Evolutionary conservation across 2,113 vertebrate genomes (phyloP).

Genomic region (Aptenodytes patagonicus): DNA sequence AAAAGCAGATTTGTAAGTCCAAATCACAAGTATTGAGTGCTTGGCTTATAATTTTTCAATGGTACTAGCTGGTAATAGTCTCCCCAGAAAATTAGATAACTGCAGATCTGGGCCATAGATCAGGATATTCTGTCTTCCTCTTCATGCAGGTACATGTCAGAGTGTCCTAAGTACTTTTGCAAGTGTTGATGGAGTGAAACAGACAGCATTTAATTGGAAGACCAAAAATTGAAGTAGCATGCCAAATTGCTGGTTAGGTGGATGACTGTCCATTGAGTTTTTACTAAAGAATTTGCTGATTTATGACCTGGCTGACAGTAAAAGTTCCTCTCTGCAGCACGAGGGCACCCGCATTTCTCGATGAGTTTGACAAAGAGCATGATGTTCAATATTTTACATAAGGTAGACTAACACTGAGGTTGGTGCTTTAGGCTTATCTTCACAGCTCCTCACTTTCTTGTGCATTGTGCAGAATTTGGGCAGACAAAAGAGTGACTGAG

Average conservation of each 20-base stretch:
- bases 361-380: not conserved
- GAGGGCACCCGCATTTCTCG: rapidly evolving
- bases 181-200: not conserved
- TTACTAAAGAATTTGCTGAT: not conserved
- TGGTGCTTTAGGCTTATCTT: not conserved
- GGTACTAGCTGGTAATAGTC: not conserved
- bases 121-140: not conserved
- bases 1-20: not conserved
- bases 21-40: not conserved
- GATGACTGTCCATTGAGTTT: not conserved
- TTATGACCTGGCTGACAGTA: not conserved
- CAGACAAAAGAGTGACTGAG: not conserved
- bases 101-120: not conserved
- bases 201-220: not conserved
- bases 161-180: not conserved
- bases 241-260: not conserved
- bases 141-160: not conserved
- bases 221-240: not conserved
- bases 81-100: not conserved
- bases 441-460: not conserved
- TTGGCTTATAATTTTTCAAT: not conserved
- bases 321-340: not conserved
- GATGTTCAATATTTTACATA: not conserved
- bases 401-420: not conserved
- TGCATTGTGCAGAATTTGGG: not conserved